Conservation (phyloP, 2,888 invertebrate genomes). For the Calameuta pallipes region DNA sequence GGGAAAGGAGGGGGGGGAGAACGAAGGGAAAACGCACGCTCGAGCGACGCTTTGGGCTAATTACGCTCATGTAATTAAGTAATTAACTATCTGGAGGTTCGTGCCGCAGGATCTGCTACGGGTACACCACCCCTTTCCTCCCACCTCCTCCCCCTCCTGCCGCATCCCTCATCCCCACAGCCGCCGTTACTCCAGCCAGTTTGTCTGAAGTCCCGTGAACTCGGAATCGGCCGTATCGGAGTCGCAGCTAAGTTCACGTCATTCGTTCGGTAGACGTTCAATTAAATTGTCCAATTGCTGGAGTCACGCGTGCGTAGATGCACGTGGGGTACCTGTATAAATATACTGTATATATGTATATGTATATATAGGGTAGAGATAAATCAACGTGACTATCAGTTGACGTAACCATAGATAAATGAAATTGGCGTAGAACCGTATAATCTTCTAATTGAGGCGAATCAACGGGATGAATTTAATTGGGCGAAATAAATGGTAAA, state of each 20-base stretch:
- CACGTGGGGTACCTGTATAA: not conserved
- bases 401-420: not conserved
- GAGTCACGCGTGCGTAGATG: too few relatives aligned
- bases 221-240: conserved; percentile 11
- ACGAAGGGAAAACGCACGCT: not conserved
- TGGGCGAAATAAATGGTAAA: not conserved
- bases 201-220: not conserved
- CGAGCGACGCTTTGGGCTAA: conserved; percentile 38
- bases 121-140: conserved; percentile 34
- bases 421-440: not conserved
- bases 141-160: conserved; percentile 11
- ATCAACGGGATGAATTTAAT: not conserved
- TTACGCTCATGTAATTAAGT: conserved; percentile 57
- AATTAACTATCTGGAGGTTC: conserved; percentile 48
- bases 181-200: conserved; percentile 16
- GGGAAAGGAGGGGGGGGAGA: too few relatives aligned
- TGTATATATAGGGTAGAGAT: not conserved
- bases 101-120: conserved; percentile 30
- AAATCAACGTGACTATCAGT: not conserved
- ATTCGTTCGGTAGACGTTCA: conserved; percentile 37
- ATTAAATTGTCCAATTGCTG: conserved; percentile 36
- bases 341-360: not conserved
- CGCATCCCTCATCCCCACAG: not conserved
- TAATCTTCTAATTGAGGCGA: not conserved
- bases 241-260: conserved; percentile 33